A percentile compares a stretch with the other conserved stretches of the same genome.
phyloP scores from a whole-genome alignment of 2,888 invertebrate species.

The Pseudanteris insignis region DNA sequence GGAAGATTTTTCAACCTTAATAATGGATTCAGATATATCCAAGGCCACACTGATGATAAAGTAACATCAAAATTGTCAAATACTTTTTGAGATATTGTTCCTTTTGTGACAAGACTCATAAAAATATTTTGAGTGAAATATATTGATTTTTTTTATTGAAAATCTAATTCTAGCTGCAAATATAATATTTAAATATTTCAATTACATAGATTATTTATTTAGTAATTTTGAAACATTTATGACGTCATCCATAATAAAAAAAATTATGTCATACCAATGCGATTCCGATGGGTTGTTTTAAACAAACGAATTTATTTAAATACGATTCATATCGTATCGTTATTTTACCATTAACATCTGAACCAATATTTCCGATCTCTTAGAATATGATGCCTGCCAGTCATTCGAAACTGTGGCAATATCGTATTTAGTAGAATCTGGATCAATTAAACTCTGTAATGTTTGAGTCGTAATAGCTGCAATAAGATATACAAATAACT shows the following conservation, averaged over 20 bases:
- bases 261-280: slow-evolving; percentile 4
- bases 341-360: slow-evolving; percentile 6
- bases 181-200: neutral
- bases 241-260: neutral
- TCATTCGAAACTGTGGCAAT: slow-evolving; percentile 4
- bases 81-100: neutral
- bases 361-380: slow-evolving; percentile 1
- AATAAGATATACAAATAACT: neutral
- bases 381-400: slow-evolving; percentile 7
- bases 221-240: too few relatives aligned
- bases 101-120: neutral
- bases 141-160: too few relatives aligned
- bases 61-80: neutral
- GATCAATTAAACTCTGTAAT: slow-evolving; percentile 4
- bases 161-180: slow-evolving; percentile 10
- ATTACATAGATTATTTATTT: too few relatives aligned
- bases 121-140: slow-evolving; percentile 3
- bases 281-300: slow-evolving; percentile 8
- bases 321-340: slow-evolving; percentile 4
- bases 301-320: slow-evolving; percentile 11
- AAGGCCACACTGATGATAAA: slow-evolving; percentile 1
- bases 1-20: neutral
- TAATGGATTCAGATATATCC: neutral
- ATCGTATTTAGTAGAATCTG: slow-evolving; percentile 6
- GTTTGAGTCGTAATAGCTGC: neutral